Evolutionary conservation across 2,888 invertebrate species (phyloP).

Genomic region (Cephonodes hylas): DNA sequence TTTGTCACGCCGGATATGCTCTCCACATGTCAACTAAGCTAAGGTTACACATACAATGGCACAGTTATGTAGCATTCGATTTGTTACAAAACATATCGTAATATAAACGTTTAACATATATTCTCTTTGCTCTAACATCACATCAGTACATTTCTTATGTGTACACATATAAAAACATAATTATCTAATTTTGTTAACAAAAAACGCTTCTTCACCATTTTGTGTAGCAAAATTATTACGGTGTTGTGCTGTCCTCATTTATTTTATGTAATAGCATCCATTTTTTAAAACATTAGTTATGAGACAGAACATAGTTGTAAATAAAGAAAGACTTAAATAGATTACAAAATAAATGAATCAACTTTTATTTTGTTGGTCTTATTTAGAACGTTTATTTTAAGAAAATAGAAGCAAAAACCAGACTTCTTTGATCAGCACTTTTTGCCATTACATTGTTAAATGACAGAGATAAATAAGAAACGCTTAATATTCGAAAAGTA

Average conservation of each 20-base stretch:
- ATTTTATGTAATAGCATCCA: too few species aligned
- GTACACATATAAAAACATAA: slow-evolving; percentile 45
- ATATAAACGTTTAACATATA: slow-evolving; percentile 49
- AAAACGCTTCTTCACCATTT: slow-evolving; percentile 48
- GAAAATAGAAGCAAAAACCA: too few species aligned
- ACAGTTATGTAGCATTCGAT: slow-evolving; percentile 70
- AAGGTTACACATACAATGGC: slow-evolving; percentile 67
- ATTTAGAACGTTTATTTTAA: too few species aligned
- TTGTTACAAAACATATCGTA: slow-evolving; percentile 44
- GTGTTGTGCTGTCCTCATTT: neutral
- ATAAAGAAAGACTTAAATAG: too few species aligned
- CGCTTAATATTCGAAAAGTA: too few species aligned
- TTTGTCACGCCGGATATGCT: slow-evolving; percentile 42
- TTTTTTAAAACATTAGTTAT: too few species aligned
- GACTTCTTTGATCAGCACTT: too few species aligned
- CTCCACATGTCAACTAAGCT: slow-evolving; percentile 45
- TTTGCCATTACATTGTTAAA: too few species aligned
- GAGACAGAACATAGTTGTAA: too few species aligned
- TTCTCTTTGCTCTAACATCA: slow-evolving; percentile 73
- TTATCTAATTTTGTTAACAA: slow-evolving; percentile 44
- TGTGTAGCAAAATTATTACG: slow-evolving; percentile 26
- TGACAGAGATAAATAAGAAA: too few species aligned
- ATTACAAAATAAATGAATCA: too few species aligned
- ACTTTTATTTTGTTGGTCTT: too few species aligned
- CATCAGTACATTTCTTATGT: slow-evolving; percentile 71